These are phyloP conservation scores for Tipula unca DNA, from an alignment of 2,888 invertebrate species.

Conservation along the genomic window DNA sequence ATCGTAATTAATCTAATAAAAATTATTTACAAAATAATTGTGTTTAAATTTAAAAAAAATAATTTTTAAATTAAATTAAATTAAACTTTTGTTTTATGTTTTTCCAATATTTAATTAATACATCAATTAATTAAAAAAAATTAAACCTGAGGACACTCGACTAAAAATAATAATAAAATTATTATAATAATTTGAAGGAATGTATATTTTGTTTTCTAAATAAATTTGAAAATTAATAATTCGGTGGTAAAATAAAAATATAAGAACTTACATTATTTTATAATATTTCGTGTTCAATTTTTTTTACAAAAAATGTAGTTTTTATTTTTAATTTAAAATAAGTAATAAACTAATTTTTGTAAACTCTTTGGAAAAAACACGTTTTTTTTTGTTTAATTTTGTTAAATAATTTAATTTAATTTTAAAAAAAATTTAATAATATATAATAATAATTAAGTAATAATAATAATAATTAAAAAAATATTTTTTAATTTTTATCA, in stretches of 20 bases:
- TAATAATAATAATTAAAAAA: slow-evolving; percentile 14
- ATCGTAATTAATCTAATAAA: slow-evolving; percentile 8
- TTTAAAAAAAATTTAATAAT: neutral
- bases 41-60: neutral
- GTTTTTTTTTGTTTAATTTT: neutral
- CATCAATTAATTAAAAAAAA: neutral
- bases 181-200: neutral
- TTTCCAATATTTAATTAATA: neutral
- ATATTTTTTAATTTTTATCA: slow-evolving; percentile 17
- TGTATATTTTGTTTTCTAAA: neutral
- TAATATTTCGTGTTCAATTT: neutral
- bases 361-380: neutral
- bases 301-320: neutral
- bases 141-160: slow-evolving; percentile 8
- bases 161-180: neutral
- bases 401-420: slow-evolving; percentile 9
- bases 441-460: neutral
- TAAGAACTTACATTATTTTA: neutral
- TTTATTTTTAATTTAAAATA: slow-evolving; percentile 14
- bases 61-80: slow-evolving; percentile 9
- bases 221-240: neutral
- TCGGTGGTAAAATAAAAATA: neutral
- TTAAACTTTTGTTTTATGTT: neutral
- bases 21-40: neutral
- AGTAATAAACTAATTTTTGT: neutral